phyloP scores from a whole-genome alignment of 2,113 vertebrate species.

The Elaphurus davidianus region DNA sequence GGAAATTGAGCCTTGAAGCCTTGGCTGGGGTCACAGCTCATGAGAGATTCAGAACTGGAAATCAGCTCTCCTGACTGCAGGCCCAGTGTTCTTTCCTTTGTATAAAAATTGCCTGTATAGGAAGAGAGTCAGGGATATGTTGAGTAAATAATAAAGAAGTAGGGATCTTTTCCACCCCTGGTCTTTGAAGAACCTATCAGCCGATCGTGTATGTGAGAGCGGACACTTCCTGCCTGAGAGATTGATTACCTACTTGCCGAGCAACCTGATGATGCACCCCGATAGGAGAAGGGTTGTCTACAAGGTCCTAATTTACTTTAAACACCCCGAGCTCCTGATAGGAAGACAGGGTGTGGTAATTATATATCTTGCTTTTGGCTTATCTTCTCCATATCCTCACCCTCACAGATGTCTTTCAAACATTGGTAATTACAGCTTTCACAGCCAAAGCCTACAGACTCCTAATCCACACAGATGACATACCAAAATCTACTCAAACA shows the following conservation, averaged over 20 bases:
- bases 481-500: constrained; percentile 35
- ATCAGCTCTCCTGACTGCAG: background rate
- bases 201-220: background rate
- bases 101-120: background rate
- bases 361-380: constrained; percentile 51
- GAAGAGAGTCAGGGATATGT: background rate
- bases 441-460: constrained; percentile 34
- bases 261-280: background rate
- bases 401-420: constrained; percentile 53
- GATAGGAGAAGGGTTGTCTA: constrained; percentile 11
- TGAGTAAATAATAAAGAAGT: background rate
- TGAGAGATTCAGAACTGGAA: background rate
- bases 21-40: background rate
- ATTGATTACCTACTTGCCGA: background rate
- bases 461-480: constrained; percentile 52
- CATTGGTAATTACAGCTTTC: constrained; percentile 47
- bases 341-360: constrained; percentile 49
- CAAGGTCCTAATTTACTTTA: constrained; percentile 46
- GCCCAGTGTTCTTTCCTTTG: background rate
- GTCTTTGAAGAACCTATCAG: background rate
- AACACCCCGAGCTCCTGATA: constrained; percentile 15
- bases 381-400: constrained; percentile 38
- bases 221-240: background rate
- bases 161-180: background rate
- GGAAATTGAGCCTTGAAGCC: background rate